Percentiles rank a stretch among this genome's conserved stretches.
Evolutionary conservation across 2,888 invertebrate genomes (phyloP).

Genomic region (Allophyes oxyacanthae): DNA sequence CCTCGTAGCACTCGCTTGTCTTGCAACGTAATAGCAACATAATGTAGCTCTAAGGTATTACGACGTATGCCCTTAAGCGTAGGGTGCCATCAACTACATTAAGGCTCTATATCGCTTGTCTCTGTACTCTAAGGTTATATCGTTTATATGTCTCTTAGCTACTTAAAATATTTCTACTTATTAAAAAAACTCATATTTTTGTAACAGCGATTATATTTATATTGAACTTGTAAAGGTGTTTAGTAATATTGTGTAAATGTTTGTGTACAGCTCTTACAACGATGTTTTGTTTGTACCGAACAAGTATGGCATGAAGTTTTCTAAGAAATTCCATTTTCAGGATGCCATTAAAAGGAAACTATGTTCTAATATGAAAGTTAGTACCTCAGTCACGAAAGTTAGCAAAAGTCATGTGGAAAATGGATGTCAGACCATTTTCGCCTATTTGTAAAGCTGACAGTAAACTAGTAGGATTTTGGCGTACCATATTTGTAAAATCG

Average conservation of each 20-base stretch:
- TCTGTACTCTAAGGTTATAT: no score
- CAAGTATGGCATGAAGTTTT: slow-evolving; percentile 3
- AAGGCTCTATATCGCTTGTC: no score
- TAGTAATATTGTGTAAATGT: background rate
- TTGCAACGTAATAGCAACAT: no score
- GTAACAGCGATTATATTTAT: no score
- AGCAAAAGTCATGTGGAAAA: slow-evolving; percentile 1
- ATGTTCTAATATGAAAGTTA: background rate
- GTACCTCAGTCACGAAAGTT: background rate
- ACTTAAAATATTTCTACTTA: no score
- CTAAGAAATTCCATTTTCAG: background rate
- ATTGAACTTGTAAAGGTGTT: background rate
- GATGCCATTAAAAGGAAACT: background rate
- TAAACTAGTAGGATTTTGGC: background rate
- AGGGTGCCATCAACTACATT: no score
- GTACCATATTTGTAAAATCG: no score
- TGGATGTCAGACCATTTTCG: background rate
- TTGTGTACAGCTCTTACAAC: slow-evolving; percentile 1
- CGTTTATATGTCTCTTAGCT: no score
- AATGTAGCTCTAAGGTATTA: no score
- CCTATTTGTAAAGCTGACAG: slow-evolving; percentile 5
- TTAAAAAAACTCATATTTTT: no score
- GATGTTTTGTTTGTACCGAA: slow-evolving; percentile 4
- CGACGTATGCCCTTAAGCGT: no score
- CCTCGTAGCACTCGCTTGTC: no score